phyloP scores from a whole-genome alignment of 2,113 vertebrate genomes.

The Symphodus melops region DNA sequence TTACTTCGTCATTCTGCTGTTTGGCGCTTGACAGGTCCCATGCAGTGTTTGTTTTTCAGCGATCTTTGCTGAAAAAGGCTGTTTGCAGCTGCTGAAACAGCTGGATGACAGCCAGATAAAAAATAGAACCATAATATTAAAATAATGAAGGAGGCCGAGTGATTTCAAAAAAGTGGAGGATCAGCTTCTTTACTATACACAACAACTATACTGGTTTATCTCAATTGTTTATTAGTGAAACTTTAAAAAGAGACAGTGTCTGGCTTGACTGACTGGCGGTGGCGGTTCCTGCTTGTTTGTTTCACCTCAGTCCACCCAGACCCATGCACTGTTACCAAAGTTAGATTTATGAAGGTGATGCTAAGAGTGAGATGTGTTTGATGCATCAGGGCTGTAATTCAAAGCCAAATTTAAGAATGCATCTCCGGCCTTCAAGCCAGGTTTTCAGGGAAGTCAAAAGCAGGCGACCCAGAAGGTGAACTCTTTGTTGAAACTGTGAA shows the following conservation, averaged over 20 bases:
- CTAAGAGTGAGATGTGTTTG: constrained; percentile 12
- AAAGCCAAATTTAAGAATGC: constrained; percentile 11
- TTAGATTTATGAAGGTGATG: constrained; percentile 18
- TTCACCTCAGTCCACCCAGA: constrained; percentile 12
- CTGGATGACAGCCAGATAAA: neutral
- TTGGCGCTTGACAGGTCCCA: neutral
- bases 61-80: neutral
- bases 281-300: neutral
- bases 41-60: neutral
- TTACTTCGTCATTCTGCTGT: neutral
- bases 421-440: constrained; percentile 25
- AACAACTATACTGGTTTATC: too few relatives aligned
- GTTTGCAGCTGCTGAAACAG: neutral
- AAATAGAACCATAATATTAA: neutral
- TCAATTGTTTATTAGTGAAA: too few relatives aligned
- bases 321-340: constrained; percentile 9
- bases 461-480: constrained; percentile 11
- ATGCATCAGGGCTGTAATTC: constrained; percentile 24
- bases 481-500: constrained; percentile 36
- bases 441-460: constrained; percentile 22
- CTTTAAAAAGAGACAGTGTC: neutral
- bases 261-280: neutral
- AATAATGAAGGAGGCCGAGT: neutral
- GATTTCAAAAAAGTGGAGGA: neutral
- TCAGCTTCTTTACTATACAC: neutral